Base-by-base conservation (phyloP, 2,888 invertebrate species). In the Buathra laborator region DNA sequence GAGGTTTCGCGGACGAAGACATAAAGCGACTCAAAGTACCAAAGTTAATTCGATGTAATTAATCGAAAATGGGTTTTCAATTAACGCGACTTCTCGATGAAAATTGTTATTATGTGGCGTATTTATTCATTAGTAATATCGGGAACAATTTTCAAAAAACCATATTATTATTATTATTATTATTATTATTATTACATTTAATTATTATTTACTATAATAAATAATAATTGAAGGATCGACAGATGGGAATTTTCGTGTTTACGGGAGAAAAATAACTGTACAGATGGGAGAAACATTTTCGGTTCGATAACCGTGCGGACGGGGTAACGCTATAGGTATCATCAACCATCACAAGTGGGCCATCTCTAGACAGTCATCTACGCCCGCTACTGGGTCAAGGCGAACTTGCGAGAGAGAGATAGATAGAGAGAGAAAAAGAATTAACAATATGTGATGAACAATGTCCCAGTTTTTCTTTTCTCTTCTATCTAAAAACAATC, bases 371-470 rank as follows among this genome's bases (percentile, higher is more conserved):
- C 56, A 53, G 44, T 66, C 74, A 67, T 37, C 71, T 51, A 70
- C 68, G 71, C 6, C 59, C 62, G 59, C 81, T 62, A 37, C 81
- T 68, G 48, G 75, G 75, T 75, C 72, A 71, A 76, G 75, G 74
- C 62, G 32, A 51, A 75, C 64, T 67, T 19, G 56, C 56, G 48
- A 14, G 43, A 43, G 67, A 70, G 68, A 67, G 16, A n/a, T n/a
- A n/a, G n/a, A n/a, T n/a, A 12, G 29, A 62, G 29, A 59, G 12
- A 53, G 16, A 12, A 44, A 62, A 46, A 59, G 12, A 74, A 19
- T 56, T 9, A 62, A 29, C 59, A 32, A 62, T 29, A 59, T 12
- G 29, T 5, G 29, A 59, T 12, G 29, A 14, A 59, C 14, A 29
- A 14, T 59, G 59, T 59, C 29, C 59, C 24, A 59, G 29, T 59